Base-by-base conservation (phyloP, 2,113 vertebrate species). In the Spea multiplicata region DNA sequence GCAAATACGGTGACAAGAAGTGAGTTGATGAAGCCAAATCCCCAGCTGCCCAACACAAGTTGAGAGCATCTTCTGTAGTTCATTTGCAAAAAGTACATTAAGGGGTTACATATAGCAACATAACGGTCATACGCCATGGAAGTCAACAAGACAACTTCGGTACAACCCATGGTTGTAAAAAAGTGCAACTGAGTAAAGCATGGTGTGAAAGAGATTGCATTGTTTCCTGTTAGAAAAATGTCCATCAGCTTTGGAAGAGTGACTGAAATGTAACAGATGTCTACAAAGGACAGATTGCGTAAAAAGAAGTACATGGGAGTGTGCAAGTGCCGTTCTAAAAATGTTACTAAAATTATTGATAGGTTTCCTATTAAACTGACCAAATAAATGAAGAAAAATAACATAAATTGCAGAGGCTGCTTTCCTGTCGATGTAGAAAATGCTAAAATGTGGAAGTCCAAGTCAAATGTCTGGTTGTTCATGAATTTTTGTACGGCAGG, bases 91-190 rank as follows among this genome's bases (percentile, higher is more conserved):
- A 44, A 44, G 44, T 78, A 78, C 8, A 4, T 8, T 44, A 85
- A 81, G 2, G 84, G 87, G 13, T 44, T 81, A 13, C 81, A 86
- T 47, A 88, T 86, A 61, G 85, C 84, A 59, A 82, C 75, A 3
- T 83, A 86, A 3, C 66, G 71, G 81, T 86, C 86, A 46, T 83
- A 76, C 12, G 62, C 74, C 74, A 76, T 76, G 4, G 66, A 14
- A 46, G 66, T 55, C 8, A 76, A 5, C 8, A 76, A 17, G 8
- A 68, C 3, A 16, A 14, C 53, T 45, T 70, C 66, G 2, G 66
- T 57, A 48, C 52, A 8, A 5, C 66, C 52, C 8, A 16, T n/a
- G 2, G 10, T 48, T 17, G 30, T 30, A 7, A 70, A 62, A 12
- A 77, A 57, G 13, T 66, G 53, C 4, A 77, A 47, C 46, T 68